Evolutionary conservation across 2,797 vertebrate species (phyloP).

Genomic region (Leptatherina wallacei): DNA sequence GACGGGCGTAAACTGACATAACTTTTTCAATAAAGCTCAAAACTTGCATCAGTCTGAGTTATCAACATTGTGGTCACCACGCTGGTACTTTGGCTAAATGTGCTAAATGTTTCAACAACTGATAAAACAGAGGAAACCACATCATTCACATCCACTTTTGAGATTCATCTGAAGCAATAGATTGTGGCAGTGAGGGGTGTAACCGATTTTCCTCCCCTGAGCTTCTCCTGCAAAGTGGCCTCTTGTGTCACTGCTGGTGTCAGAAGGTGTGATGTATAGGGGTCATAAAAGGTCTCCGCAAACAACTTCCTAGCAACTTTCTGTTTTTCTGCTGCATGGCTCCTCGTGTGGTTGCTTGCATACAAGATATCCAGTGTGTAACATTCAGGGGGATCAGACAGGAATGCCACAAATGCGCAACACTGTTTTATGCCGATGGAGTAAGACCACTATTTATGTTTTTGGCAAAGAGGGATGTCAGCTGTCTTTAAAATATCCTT

Average conservation of each 20-base stretch:
- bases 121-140: neutral
- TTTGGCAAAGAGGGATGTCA: neutral
- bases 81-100: neutral
- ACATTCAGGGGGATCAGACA: slow-evolving; percentile 8
- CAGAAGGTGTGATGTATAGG: slow-evolving; percentile 76
- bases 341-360: slow-evolving; percentile 23
- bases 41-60: neutral
- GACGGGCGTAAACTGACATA: too few species aligned
- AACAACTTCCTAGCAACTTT: slow-evolving; percentile 66
- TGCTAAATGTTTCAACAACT: slow-evolving; percentile 4
- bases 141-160: neutral
- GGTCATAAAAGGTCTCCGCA: slow-evolving; percentile 65
- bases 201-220: slow-evolving; percentile 46
- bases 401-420: neutral
- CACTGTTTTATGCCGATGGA: neutral
- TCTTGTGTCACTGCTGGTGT: slow-evolving; percentile 66
- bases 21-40: neutral
- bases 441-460: neutral
- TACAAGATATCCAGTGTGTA: neutral
- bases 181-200: slow-evolving; percentile 1
- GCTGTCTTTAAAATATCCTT: slow-evolving; percentile 2
- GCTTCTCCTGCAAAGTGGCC: slow-evolving; percentile 52
- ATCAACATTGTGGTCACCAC: too few species aligned
- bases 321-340: slow-evolving; percentile 51
- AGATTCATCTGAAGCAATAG: slow-evolving; percentile 3